These are phyloP conservation scores for Hemiscyllium ocellatum DNA, from an alignment of 2,113 vertebrate genomes.

Conservation along the genomic window DNA sequence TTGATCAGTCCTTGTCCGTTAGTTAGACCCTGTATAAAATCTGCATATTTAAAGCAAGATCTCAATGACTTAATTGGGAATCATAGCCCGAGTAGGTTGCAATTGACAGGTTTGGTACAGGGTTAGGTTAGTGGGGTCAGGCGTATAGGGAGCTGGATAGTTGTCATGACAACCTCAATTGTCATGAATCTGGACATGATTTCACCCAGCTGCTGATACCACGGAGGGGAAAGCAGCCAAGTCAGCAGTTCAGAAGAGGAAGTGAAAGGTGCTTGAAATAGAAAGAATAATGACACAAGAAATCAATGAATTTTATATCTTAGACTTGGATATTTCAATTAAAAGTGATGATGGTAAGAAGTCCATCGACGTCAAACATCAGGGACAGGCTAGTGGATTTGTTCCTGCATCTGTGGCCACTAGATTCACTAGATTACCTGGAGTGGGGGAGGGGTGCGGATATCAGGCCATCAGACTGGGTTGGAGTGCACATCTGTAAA, in stretches of 20 bases:
- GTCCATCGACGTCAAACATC: not conserved
- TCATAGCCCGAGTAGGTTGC: not conserved
- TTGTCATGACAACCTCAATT: not conserved
- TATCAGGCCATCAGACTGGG: not conserved
- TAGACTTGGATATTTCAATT: not conserved
- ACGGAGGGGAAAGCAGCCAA: not conserved
- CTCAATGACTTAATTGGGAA: not conserved
- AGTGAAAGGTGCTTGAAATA: not conserved
- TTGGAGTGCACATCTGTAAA: not conserved
- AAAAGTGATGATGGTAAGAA: not conserved
- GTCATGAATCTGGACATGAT: not conserved
- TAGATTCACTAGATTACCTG: not conserved
- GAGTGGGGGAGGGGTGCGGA: too few relatives aligned
- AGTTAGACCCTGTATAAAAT: not conserved
- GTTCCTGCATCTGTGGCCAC: not conserved
- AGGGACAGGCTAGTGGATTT: not conserved
- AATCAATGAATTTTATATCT: not conserved
- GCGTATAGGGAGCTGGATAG: not conserved
- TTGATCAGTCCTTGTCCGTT: not conserved
- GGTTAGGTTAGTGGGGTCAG: not conserved
- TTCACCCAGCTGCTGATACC: not conserved
- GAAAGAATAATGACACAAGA: not conserved
- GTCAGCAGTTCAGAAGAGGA: not conserved
- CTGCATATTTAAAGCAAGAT: not conserved
- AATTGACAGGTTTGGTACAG: not conserved